Evolutionary conservation across 2,797 vertebrate genomes (phyloP), one percentile per base, ranked within the genome.

Genomic region (Echeneis naucrates): DNA sequence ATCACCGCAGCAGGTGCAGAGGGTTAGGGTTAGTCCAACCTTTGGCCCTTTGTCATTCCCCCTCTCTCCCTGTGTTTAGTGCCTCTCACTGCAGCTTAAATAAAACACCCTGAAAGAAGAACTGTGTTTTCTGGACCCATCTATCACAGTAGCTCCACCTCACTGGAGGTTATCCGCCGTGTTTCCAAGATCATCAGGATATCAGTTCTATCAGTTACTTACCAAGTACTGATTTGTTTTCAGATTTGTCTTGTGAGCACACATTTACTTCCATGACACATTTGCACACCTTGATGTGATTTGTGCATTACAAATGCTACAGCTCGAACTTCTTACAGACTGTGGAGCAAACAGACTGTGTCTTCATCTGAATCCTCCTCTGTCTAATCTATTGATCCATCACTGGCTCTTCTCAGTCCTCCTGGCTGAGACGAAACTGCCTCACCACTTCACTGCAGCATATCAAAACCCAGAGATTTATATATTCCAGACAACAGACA

Each of bases 351-450:
- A 68, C 53, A 19, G 38, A 35, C 64, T 66, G 74, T n/a, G 17
- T 68, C 72, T 77, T 63, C 66, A 62, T 67, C 75, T 30, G 27
- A 58, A 61, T 44, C 57, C 53, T 66, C 56, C 59, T 16, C 27
- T 6, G 21, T 27, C 35, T 66, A 2, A 86, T 74, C 85, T 81
- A 81, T 82, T 82, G 88, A 87, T 73, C 84, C 78, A 80, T 83
- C 80, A 77, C 69, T 17, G 3, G 47, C 60, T 77, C 51, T 62
- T 16, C 35, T 76, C 75, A 44, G 58, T 38, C 38, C 78, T 68
- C 67, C 50, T 70, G 77, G 69, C 80, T 63, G 81, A 69, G 50
- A 32, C 27, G 35, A 67, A 82, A 56, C 72, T 8, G 55, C 63
- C 61, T 75, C 69, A 33, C 2, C 77, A 70, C 68, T 73, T 74